Base-by-base conservation (phyloP, 2,113 vertebrate species). In the Xyliphius kryptos region DNA sequence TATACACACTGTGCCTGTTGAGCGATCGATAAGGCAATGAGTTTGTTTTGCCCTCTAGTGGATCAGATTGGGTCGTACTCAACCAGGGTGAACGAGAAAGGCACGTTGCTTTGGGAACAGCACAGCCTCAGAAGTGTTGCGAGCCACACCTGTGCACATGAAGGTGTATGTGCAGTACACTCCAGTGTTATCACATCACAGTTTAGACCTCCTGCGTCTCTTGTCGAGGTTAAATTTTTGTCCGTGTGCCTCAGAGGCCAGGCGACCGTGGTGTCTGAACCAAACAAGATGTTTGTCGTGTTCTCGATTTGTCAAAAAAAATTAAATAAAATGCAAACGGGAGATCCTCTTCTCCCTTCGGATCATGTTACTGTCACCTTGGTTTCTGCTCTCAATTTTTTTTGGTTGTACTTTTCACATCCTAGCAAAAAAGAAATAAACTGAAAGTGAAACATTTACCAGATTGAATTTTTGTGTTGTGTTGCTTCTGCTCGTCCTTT, bases 361-460 rank as follows among this genome's bases (percentile, higher is more conserved):
- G 77, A 82, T 84, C 80, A 79, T 78, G 76, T 82, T 74, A 85
- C 77, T 79, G 85, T 85, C 82, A 81, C 85, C 84, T 82, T 83
- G 80, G 82, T 86, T 86, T 79, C 80, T 76, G 78, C 82, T 86
- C 81, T 84, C 81, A 78, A 72, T 38, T 19, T 67, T 54, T 65
- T 70, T 59, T 67, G 62, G 69, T 68, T 63, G 83, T 85, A 82
- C 80, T 89, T 88, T 88, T 83, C 86, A 87, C 87, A 86, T 84
- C 81, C 79, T 86, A 78, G 75, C 78, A 72, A 84, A 79, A 74
- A 88, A 85, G 79, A 81, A 85, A 84, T 74, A 82, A 83, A 72
- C 85, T 73, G 76, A 75, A 86, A 86, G 76, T 88, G 81, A 88
- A 88, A 85, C 80, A 76, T 81, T 72, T 84, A 81, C 80, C 83